These are phyloP conservation scores for Lucilia cuprina DNA, from an alignment of 1,140 invertebrate genomes.

Conservation along the genomic window DNA sequence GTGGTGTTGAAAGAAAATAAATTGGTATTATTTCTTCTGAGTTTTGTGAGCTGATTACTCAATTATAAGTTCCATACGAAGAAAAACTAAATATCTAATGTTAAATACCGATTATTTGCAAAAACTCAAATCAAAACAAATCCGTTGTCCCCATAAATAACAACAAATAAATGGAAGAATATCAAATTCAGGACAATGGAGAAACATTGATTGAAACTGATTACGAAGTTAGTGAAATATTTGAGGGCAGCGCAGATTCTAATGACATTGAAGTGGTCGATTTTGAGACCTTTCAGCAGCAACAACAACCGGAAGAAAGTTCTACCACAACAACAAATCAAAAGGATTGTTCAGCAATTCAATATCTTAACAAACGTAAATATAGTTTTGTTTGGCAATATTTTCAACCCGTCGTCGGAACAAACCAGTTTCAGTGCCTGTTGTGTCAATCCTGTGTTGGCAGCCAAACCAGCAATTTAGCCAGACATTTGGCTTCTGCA, in stretches of 20 bases:
- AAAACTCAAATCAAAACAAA: constrained; percentile 5
- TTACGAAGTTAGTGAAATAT: constrained; percentile 18
- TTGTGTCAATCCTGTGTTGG: constrained; percentile 45
- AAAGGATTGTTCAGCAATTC: not conserved
- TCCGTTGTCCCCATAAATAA: not conserved
- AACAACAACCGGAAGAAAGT: not conserved
- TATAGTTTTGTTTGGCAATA: constrained; percentile 48
- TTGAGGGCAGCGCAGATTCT: not conserved
- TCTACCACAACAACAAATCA: not conserved
- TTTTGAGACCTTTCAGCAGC: not conserved
- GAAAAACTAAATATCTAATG: constrained; percentile 5
- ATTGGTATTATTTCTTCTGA: constrained; percentile 3
- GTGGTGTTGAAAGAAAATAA: not conserved
- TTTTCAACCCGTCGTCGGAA: constrained; percentile 36
- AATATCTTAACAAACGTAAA: not conserved
- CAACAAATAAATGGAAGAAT: constrained; percentile 3
- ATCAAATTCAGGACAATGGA: not conserved
- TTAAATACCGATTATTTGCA: constrained; percentile 30
- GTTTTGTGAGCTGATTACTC: constrained; percentile 11
- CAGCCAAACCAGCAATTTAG: constrained; percentile 45
- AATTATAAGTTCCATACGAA: not conserved
- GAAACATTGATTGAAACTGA: not conserved
- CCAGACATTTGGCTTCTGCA: constrained; percentile 41
- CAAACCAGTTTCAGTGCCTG: constrained; percentile 36
- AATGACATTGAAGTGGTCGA: not conserved